phyloP scores from a whole-genome alignment of 2,113 vertebrate species.

The Equus przewalskii region DNA sequence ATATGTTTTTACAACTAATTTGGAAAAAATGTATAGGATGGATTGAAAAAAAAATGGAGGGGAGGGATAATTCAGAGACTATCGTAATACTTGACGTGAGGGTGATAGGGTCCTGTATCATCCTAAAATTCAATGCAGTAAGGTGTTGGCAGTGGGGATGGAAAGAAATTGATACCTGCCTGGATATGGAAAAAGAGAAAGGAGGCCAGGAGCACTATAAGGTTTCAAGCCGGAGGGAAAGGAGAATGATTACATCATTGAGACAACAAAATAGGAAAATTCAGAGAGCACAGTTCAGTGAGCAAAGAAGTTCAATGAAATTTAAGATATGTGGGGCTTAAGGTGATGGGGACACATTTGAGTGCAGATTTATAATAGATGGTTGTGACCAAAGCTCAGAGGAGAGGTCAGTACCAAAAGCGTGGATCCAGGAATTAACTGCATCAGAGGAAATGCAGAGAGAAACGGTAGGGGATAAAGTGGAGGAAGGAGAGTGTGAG shows the following conservation, averaged over 20 bases:
- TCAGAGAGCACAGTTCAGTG: neutral
- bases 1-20: slow-evolving; percentile 40
- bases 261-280: neutral
- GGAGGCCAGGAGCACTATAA: slow-evolving; percentile 33
- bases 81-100: neutral
- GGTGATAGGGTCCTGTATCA: neutral
- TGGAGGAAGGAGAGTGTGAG: neutral
- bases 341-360: neutral
- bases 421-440: neutral
- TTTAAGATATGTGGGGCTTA: neutral
- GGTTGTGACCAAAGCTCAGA: neutral
- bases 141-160: slow-evolving; percentile 30
- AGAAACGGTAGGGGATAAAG: neutral
- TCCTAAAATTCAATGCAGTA: neutral
- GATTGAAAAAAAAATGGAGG: neutral
- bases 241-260: neutral
- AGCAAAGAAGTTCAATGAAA: neutral
- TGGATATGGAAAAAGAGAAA: neutral
- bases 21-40: neutral
- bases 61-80: neutral
- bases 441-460: neutral
- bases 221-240: slow-evolving; percentile 17
- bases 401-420: neutral
- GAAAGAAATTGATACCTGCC: slow-evolving; percentile 59
- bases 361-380: neutral